A percentile compares a stretch with the other conserved stretches of the same genome.
Conservation (phyloP, 2,888 invertebrate genomes). For the Eugnorisma glareosa region DNA sequence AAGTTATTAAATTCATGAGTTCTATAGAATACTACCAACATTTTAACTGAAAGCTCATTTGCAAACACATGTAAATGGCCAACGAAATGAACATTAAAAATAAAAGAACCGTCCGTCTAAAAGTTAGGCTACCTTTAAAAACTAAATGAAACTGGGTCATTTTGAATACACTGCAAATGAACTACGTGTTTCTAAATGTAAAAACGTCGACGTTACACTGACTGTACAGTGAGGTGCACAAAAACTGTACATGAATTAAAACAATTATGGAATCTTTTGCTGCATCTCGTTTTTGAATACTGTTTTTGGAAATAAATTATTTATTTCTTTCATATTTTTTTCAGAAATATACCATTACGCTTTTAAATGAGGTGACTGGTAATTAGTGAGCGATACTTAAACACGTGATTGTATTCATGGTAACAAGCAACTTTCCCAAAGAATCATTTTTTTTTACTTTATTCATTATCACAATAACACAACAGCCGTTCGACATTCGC, state of each 20-base stretch:
- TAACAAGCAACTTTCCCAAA: too few species aligned
- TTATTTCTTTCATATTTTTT: constrained; percentile 3
- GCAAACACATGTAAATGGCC: constrained; percentile 55
- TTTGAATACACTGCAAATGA: constrained; percentile 77
- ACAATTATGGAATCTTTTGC: constrained; percentile 56
- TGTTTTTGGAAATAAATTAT: constrained; percentile 23
- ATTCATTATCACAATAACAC: too few species aligned
- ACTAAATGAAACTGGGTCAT: constrained; percentile 74
- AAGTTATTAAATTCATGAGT: neutral
- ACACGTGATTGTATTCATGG: too few species aligned
- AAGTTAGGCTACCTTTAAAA: constrained; percentile 64
- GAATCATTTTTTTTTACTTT: too few species aligned
- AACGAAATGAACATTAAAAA: constrained; percentile 53
- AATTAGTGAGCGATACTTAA: too few species aligned
- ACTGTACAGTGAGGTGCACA: constrained; percentile 54
- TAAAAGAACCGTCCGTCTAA: constrained; percentile 52
- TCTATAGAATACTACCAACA: constrained; percentile 1
- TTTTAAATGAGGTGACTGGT: neutral
- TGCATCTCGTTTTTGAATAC: constrained; percentile 38
- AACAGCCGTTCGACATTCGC: too few species aligned
- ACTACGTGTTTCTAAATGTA: constrained; percentile 71
- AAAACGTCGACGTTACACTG: constrained; percentile 55
- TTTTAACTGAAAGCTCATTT: constrained; percentile 52
- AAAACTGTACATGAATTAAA: constrained; percentile 57
- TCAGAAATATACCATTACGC: too few species aligned